These are phyloP conservation scores for Lepeophtheirus salmonis DNA, from an alignment of 1,140 invertebrate species.

Conservation along the genomic window DNA sequence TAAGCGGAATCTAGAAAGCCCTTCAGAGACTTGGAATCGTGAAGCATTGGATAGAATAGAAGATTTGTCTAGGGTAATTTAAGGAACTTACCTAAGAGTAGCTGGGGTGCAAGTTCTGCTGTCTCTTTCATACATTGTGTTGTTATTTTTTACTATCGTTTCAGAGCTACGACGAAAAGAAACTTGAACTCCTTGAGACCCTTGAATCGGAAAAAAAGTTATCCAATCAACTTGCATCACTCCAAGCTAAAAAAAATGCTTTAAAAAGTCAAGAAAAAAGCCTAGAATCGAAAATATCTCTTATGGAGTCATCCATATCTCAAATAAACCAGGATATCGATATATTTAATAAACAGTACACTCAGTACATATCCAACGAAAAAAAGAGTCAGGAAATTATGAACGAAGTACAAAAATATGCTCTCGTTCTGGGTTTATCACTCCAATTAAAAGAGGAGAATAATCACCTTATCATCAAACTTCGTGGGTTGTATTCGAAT, in stretches of 20 bases:
- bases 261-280: neutral
- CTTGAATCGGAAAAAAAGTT: neutral
- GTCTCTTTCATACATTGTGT: too few species aligned
- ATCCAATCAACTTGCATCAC: neutral
- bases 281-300: neutral
- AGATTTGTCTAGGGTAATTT: too few species aligned
- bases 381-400: neutral
- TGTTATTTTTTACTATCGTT: too few species aligned
- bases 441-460: neutral
- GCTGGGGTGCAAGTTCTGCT: too few species aligned
- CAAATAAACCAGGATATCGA: neutral
- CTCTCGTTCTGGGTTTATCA: neutral
- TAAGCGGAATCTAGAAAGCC: too few species aligned
- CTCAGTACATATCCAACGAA: neutral
- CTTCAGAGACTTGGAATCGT: too few species aligned
- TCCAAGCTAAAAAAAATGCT: neutral
- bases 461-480: neutral
- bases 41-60: too few species aligned
- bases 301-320: neutral
- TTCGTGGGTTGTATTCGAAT: neutral
- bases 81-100: too few species aligned
- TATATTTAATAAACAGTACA: neutral
- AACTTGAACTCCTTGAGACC: neutral
- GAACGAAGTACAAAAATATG: neutral
- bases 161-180: neutral